These are phyloP conservation scores for Zalophus californianus DNA, from an alignment of 2,797 vertebrate genomes.

Conservation along the genomic window DNA sequence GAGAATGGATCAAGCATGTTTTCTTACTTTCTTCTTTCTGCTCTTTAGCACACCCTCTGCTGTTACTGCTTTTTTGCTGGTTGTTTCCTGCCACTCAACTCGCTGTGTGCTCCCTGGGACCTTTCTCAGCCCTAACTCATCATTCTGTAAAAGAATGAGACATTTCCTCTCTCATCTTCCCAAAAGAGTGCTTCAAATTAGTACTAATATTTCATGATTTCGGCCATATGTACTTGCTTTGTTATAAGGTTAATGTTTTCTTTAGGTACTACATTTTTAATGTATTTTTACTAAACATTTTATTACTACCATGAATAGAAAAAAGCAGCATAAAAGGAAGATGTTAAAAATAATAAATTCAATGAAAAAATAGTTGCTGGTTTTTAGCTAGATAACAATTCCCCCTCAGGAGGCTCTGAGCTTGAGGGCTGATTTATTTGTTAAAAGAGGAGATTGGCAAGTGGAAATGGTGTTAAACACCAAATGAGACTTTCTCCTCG, in stretches of 20 bases:
- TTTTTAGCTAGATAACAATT: background rate
- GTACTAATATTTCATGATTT: background rate
- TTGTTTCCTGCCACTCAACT: background rate
- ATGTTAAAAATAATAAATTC: conserved; percentile 5
- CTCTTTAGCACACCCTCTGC: background rate
- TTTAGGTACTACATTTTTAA: conserved; percentile 35
- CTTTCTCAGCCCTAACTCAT: background rate
- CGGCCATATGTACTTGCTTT: background rate
- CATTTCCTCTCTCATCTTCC: background rate
- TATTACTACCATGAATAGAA: background rate
- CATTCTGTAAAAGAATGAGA: background rate
- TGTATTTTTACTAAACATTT: background rate
- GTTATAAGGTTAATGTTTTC: conserved; percentile 22
- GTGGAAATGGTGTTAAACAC: background rate
- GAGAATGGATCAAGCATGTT: background rate
- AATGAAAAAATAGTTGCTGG: background rate
- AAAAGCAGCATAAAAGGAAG: background rate
- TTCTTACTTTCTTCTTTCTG: background rate
- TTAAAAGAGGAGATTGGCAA: background rate
- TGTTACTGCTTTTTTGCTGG: background rate
- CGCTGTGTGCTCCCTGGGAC: background rate
- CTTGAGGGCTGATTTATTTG: background rate
- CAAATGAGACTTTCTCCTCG: background rate
- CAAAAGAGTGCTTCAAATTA: background rate
- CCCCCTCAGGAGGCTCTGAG: background rate